A percentile compares a stretch with the other conserved stretches of the same genome.
Evolutionary conservation across 2,113 vertebrate genomes (phyloP).

Genomic region (Recurvirostra avosetta): DNA sequence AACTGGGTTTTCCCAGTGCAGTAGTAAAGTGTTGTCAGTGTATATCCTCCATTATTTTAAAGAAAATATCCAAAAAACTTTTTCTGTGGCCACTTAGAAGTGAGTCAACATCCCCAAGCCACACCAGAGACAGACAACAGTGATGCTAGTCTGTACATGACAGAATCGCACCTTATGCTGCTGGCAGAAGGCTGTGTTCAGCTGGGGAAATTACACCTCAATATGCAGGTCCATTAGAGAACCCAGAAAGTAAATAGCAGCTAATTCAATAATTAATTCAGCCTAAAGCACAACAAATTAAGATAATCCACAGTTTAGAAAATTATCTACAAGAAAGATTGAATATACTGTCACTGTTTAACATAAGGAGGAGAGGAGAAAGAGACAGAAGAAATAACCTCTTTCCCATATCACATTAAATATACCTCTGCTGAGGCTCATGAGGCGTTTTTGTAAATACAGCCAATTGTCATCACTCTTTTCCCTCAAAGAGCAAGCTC

Average conservation of each 20-base stretch:
- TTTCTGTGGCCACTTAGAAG: neutral
- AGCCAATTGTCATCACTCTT: neutral
- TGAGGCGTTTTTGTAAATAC: neutral
- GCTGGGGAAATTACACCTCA: neutral
- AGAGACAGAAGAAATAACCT: neutral
- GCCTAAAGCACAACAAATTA: neutral
- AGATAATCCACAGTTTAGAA: neutral
- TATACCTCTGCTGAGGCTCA: neutral
- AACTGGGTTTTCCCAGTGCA: neutral
- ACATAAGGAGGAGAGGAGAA: accelerated
- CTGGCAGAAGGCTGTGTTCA: neutral
- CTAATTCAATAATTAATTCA: neutral
- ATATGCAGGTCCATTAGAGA: neutral
- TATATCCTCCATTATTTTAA: neutral
- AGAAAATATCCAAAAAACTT: neutral
- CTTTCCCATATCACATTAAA: neutral
- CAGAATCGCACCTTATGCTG: neutral
- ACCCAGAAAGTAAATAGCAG: neutral
- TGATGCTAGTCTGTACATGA: neutral
- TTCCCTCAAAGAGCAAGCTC: neutral
- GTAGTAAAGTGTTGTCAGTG: neutral
- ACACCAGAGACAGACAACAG: neutral
- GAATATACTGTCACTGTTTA: neutral
- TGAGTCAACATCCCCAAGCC: neutral
- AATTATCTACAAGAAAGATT: neutral